Conservation (phyloP, 2,113 vertebrate genomes). For the Tragelaphus strepsiceros region DNA sequence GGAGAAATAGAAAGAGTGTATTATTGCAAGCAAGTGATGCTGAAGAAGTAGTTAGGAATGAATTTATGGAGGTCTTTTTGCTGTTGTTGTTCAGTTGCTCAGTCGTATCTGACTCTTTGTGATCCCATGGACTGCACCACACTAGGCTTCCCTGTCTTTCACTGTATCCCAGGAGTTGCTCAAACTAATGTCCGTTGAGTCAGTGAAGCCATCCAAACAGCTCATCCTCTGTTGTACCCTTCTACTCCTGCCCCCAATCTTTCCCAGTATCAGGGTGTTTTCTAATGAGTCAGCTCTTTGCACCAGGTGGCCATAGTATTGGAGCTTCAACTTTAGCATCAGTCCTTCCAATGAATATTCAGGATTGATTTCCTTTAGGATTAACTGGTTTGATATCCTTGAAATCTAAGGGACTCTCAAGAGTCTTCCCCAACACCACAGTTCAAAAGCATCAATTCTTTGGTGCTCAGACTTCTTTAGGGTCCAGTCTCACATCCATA, state of each 20-base stretch:
- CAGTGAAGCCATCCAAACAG: not conserved
- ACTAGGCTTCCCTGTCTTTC: not conserved
- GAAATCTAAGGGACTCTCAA: not conserved
- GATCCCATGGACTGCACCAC: not conserved
- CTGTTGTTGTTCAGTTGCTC: not conserved
- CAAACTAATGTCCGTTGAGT: not conserved
- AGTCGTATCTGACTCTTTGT: not conserved
- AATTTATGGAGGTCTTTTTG: not conserved
- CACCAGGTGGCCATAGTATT: not conserved
- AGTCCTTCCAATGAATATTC: not conserved
- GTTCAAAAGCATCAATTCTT: not conserved
- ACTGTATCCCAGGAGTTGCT: not conserved
- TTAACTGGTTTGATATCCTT: not conserved
- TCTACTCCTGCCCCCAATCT: not conserved
- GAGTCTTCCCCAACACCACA: not conserved
- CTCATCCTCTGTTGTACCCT: not conserved
- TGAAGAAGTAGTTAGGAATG: not conserved
- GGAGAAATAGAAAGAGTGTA: constrained; percentile 2
- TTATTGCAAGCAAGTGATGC: not conserved
- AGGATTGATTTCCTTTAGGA: not conserved
- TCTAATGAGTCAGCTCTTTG: not conserved
- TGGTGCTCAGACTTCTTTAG: not conserved
- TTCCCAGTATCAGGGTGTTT: not conserved
- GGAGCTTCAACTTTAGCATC: not conserved
- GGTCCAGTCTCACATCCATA: not conserved